These are phyloP conservation scores for Amniataba percoides DNA, from an alignment of 2,797 vertebrate species.

Conservation along the genomic window DNA sequence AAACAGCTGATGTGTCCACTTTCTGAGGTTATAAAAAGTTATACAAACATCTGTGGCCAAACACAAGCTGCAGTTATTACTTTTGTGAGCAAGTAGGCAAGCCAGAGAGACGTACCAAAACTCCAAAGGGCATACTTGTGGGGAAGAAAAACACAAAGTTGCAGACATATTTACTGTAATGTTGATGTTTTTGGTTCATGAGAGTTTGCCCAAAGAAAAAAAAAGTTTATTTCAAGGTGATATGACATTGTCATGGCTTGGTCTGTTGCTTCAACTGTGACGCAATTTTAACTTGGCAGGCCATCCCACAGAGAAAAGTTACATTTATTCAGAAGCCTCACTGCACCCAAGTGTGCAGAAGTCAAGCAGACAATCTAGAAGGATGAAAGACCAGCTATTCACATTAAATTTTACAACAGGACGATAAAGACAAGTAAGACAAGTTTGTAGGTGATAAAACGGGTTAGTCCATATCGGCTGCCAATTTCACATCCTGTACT, in stretches of 20 bases:
- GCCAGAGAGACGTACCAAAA: conserved; percentile 18
- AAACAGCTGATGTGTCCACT: conserved; percentile 22
- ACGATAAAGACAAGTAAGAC: neutral
- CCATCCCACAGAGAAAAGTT: conserved; percentile 30
- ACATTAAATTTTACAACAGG: neutral
- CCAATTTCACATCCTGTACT: neutral
- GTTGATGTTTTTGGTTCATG: conserved; percentile 36
- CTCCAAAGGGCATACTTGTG: neutral
- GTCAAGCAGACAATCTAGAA: neutral
- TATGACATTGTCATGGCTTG: conserved; percentile 24
- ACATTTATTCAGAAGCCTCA: conserved; percentile 15
- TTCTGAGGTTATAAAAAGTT: conserved; percentile 8
- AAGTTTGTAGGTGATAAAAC: neutral
- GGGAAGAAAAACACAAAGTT: conserved; percentile 10
- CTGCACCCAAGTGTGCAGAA: conserved; percentile 2
- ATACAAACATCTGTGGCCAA: conserved; percentile 12
- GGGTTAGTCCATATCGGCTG: neutral
- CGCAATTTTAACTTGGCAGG: conserved; percentile 24
- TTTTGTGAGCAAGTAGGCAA: conserved; percentile 10
- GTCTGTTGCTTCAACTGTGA: conserved; percentile 57
- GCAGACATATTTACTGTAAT: neutral
- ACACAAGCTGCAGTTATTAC: neutral
- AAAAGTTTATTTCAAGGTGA: conserved; percentile 47
- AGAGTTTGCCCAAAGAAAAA: conserved; percentile 24
- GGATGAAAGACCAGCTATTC: neutral